These are phyloP conservation scores for Catocala nupta DNA, from an alignment of 2,888 invertebrate genomes.

Conservation along the genomic window DNA sequence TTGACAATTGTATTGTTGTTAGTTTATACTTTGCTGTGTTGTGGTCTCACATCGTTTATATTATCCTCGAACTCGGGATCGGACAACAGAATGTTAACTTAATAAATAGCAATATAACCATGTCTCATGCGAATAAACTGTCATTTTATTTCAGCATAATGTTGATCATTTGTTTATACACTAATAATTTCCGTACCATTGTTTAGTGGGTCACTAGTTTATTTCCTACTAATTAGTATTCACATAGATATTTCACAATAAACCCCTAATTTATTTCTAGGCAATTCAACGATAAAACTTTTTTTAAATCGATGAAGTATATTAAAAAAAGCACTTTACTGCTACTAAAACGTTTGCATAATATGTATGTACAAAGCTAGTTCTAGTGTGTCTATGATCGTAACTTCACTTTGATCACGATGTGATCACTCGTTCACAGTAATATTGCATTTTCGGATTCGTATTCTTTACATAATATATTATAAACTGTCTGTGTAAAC, in stretches of 20 bases:
- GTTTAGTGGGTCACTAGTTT: constrained; percentile 40
- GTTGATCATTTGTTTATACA: constrained; percentile 27
- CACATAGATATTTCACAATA: constrained; percentile 60
- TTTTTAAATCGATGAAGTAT: constrained; percentile 57
- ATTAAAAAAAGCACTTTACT: constrained; percentile 62
- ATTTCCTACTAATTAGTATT: constrained; percentile 53
- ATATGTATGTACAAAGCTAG: constrained; percentile 72
- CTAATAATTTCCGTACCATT: constrained; percentile 37
- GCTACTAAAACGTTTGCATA: constrained; percentile 61
- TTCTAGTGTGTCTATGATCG: constrained; percentile 46
- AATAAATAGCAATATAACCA: too few species aligned
- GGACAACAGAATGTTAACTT: constrained; percentile 31
- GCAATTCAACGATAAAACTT: constrained; percentile 59
- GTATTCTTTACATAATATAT: constrained; percentile 45
- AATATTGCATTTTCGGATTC: constrained; percentile 51
- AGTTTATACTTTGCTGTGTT: not conserved
- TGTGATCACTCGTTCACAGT: constrained; percentile 33
- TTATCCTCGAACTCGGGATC: constrained; percentile 16
- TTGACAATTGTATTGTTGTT: not conserved
- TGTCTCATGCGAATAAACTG: too few species aligned
- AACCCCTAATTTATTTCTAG: constrained; percentile 59
- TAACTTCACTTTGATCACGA: constrained; percentile 15
- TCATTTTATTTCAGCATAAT: too few species aligned
- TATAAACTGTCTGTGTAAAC: constrained; percentile 27
- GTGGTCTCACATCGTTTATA: constrained; percentile 16